phyloP scores from a whole-genome alignment of 2,888 invertebrate genomes.

The Lasioglossum vierecki region DNA sequence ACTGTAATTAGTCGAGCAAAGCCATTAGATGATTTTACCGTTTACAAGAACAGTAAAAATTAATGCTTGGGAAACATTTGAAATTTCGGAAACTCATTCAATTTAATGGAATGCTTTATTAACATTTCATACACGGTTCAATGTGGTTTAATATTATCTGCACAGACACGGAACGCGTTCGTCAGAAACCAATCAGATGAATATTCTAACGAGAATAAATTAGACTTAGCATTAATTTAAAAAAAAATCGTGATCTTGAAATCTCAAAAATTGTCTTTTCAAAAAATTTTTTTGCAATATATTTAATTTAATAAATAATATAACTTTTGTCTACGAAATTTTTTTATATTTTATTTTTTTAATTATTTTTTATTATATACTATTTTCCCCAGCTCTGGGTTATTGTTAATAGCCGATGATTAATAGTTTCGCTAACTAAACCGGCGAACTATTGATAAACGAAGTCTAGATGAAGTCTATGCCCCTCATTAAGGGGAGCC shows the following conservation, averaged over 20 bases:
- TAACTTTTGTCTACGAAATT: no score
- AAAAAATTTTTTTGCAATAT: no score
- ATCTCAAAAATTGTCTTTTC: no score
- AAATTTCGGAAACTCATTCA: not conserved
- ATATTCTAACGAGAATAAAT: not conserved
- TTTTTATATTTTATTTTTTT: no score
- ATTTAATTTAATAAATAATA: no score
- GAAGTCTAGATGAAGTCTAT: conserved; percentile 34
- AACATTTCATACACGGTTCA: not conserved
- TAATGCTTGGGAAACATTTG: not conserved
- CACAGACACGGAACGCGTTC: not conserved
- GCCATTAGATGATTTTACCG: not conserved
- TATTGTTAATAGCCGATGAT: conserved; percentile 4
- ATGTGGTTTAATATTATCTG: not conserved
- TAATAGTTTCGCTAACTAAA: not conserved
- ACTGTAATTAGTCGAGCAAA: not conserved
- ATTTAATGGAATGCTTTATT: not conserved
- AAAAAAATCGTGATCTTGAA: no score
- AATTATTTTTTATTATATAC: no score
- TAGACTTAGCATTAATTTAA: no score
- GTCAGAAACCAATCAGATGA: not conserved
- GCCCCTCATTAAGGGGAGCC: conserved; percentile 51
- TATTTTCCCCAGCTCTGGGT: no score
- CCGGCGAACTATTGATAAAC: conserved; percentile 35
- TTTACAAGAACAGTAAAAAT: not conserved